Evolutionary conservation across 2,888 invertebrate species (phyloP).

Genomic region (Lucinisca nassula): DNA sequence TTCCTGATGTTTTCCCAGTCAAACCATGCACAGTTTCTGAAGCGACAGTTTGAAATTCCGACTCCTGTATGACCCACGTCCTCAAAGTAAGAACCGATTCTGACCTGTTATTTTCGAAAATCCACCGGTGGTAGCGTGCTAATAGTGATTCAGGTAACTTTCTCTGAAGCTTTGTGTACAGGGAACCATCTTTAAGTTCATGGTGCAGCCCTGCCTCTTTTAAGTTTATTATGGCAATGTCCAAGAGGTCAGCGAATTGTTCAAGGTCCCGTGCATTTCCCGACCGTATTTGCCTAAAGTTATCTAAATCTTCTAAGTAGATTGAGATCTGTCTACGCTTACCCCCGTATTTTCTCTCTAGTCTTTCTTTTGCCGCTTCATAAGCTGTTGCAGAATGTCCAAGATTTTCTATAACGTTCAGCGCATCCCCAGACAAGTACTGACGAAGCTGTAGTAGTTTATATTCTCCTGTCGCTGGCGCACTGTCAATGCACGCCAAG

Average conservation of each 20-base stretch:
- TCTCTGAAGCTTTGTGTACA: conserved; percentile 25
- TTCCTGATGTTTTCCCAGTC: not conserved
- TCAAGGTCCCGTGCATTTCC: not conserved
- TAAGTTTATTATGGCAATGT: conserved; percentile 8
- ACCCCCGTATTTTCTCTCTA: conserved; percentile 2
- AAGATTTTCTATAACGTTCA: conserved; percentile 37
- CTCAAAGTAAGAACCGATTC: conserved; percentile 30
- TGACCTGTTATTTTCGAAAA: conserved; percentile 28
- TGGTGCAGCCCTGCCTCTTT: conserved; percentile 24
- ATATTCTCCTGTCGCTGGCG: conserved; percentile 56
- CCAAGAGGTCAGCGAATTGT: conserved; percentile 23
- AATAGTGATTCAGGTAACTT: conserved; percentile 42
- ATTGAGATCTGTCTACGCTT: not conserved
- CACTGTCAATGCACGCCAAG: conserved; percentile 49
- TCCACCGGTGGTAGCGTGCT: conserved; percentile 36
- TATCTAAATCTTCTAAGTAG: not conserved
- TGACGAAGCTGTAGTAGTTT: conserved; percentile 61
- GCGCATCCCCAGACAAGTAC: conserved; percentile 49
- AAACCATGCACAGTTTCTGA: conserved; percentile 29
- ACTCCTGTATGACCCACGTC: conserved; percentile 30
- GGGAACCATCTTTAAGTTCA: conserved; percentile 27
- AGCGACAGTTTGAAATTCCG: conserved; percentile 35
- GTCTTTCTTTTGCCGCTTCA: conserved; percentile 6
- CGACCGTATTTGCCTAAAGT: not conserved
- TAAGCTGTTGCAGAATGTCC: conserved; percentile 50